These are phyloP conservation scores for Deroplatys truncata DNA, from an alignment of 2,888 invertebrate species.

Conservation along the genomic window DNA sequence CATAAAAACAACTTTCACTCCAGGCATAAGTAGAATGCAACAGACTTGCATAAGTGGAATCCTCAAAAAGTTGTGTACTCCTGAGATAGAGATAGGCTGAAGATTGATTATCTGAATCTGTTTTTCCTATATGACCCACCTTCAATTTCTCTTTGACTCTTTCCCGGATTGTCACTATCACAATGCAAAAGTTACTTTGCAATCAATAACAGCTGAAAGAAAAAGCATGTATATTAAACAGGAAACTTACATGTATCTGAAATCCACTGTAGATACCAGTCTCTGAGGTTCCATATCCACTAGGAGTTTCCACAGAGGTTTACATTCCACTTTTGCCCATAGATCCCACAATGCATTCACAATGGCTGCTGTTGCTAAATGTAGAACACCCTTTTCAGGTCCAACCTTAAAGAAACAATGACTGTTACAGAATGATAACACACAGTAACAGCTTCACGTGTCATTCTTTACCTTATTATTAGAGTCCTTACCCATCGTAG, in stretches of 20 bases:
- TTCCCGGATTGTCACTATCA: no score
- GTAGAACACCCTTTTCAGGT: slow-evolving; percentile 86
- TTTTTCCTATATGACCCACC: no score
- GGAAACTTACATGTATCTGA: slow-evolving; percentile 60
- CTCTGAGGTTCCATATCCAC: slow-evolving; percentile 80
- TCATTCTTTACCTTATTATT: neutral
- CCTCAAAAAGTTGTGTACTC: no score
- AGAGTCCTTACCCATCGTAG: slow-evolving; percentile 73
- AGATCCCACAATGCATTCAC: slow-evolving; percentile 91
- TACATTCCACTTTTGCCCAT: slow-evolving; percentile 78
- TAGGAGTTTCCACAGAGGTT: slow-evolving; percentile 83
- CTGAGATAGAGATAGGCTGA: no score
- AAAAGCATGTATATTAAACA: neutral
- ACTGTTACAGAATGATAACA: neutral
- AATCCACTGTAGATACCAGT: slow-evolving; percentile 81
- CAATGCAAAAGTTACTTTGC: no score
- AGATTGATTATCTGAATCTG: no score
- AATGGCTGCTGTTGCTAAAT: slow-evolving; percentile 82
- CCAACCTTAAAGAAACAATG: slow-evolving; percentile 59
- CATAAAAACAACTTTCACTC: no score
- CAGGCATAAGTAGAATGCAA: no score
- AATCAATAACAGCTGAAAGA: neutral
- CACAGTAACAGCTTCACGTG: neutral
- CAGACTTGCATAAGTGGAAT: no score
- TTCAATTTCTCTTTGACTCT: no score